These are phyloP conservation scores for Pollachius pollachius DNA, from an alignment of 2,113 vertebrate species.

Conservation along the genomic window DNA sequence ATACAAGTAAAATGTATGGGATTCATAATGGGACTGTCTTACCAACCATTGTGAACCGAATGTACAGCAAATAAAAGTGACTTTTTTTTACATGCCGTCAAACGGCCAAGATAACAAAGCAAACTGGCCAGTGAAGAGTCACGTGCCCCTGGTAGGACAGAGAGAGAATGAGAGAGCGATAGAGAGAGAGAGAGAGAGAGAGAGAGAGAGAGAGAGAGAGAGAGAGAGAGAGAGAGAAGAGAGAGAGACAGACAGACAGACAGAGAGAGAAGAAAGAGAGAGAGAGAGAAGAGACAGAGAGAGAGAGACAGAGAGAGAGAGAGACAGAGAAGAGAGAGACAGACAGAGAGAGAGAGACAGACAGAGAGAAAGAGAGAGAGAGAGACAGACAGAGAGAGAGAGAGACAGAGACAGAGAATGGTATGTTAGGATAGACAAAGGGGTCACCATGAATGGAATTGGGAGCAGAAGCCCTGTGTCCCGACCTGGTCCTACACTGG, in stretches of 20 bases:
- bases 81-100: neutral
- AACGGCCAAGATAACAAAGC: too few relatives aligned
- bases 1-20: too few relatives aligned
- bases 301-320: too few relatives aligned
- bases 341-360: too few relatives aligned
- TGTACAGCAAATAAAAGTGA: neutral
- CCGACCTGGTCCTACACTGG: slow-evolving; percentile 14
- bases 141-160: slow-evolving; percentile 47
- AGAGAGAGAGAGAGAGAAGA: too few relatives aligned
- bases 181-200: too few relatives aligned
- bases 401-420: slow-evolving; percentile 43
- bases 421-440: slow-evolving; percentile 54
- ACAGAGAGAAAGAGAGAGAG: too few relatives aligned
- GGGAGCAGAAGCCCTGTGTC: slow-evolving; percentile 45
- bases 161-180: too few relatives aligned
- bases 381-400: neutral
- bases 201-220: too few relatives aligned
- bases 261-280: neutral
- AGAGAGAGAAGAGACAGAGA: slow-evolving; percentile 18
- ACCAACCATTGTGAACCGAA: too few relatives aligned
- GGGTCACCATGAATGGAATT: slow-evolving; percentile 61
- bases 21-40: neutral
- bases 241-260: too few relatives aligned
- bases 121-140: slow-evolving; percentile 1
- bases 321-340: too few relatives aligned